Base-by-base conservation (phyloP, 1,140 invertebrate species). In the Leptopilina boulardi region DNA sequence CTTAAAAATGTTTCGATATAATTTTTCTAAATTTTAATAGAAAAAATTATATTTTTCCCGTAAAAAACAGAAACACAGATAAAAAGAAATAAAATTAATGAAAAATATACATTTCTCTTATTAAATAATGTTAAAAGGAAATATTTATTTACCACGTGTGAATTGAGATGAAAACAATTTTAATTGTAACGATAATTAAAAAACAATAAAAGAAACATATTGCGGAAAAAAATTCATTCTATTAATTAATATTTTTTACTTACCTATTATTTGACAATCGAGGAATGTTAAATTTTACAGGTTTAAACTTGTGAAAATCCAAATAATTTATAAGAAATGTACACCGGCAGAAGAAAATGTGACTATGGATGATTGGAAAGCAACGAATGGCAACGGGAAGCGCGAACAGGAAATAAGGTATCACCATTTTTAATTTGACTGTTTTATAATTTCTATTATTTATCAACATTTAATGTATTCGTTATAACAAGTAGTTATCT, bases 361-460 rank as follows among this genome's bases (percentile, higher is more conserved):
- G 34, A 8, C 9, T 9, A n/a, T n/a, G n/a, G n/a, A n/a, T 38
- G 34, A 38, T n/a, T 38, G 51, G 21, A 54, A 54, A 19, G 51
- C 51, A 21, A 21, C 21, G 51, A 19, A 54, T 19, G n/a, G 21
- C 18, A 18, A 21, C 6, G 15, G 21, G 21, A 18, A 18, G 51
- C 51, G 51, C 51, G 18, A 54, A 54, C 51, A 54, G 51, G 51
- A 54, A 54, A n/a, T 54, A 54, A 10, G 21, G 19, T 54, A 9
- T 54, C 51, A 21, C 51, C 51, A 21, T 54, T 19, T 54, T 54
- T 54, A 21, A 54, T 54, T 54, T 19, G 18, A 21, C 21, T 54
- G n/a, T n/a, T n/a, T n/a, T n/a, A n/a, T n/a, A n/a, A n/a, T n/a
- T n/a, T n/a, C n/a, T n/a, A n/a, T n/a, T n/a, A n/a, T n/a, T n/a